phyloP scores from a whole-genome alignment of 2,797 vertebrate species.

The Morelia viridis region DNA sequence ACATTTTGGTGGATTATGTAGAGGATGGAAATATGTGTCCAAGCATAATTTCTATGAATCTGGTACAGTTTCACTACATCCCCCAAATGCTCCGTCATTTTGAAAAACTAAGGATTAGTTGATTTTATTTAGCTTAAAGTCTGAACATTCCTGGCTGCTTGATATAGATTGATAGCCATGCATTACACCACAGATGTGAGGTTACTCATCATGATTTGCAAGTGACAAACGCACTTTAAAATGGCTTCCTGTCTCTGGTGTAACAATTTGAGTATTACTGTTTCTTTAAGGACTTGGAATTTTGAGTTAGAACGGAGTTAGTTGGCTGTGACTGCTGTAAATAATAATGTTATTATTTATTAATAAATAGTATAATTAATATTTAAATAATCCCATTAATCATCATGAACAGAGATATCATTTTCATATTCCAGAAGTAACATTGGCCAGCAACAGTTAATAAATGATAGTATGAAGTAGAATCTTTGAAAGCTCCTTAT shows the following conservation, averaged over 20 bases:
- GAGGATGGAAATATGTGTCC: neutral
- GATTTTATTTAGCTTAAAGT: neutral
- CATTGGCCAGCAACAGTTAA: neutral
- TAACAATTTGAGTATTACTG: neutral
- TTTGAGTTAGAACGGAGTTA: neutral
- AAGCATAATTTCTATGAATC: neutral
- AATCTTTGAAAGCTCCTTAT: neutral
- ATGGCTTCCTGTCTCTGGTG: neutral
- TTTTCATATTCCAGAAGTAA: neutral
- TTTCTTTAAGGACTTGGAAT: neutral
- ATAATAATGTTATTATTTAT: neutral
- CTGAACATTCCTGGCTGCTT: neutral
- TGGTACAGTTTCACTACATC: neutral
- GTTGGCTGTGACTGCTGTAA: neutral
- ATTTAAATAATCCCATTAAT: neutral
- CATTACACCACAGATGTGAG: neutral
- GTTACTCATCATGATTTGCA: neutral
- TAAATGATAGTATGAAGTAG: neutral
- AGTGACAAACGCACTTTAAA: neutral
- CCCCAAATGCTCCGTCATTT: neutral
- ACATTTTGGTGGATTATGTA: neutral
- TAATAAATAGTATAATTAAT: neutral
- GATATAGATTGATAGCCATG: neutral
- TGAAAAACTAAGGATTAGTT: neutral
- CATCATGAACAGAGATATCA: neutral